Evolutionary conservation across 1,140 invertebrate genomes (phyloP).

Genomic region (Sipha flava): DNA sequence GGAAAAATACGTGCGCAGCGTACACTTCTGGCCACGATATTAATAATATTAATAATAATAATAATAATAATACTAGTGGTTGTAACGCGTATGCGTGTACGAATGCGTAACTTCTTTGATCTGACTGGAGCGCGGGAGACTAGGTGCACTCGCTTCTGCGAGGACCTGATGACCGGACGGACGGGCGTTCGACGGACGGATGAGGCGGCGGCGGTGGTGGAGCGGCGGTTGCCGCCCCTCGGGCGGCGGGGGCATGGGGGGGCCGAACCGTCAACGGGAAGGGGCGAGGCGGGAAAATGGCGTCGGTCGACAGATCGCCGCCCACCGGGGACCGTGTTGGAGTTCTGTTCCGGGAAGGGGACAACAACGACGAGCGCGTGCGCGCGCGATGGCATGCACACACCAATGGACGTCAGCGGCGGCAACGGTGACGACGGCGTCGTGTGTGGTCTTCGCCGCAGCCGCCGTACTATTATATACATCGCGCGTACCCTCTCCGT

Average conservation of each 20-base stretch:
- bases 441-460: slow-evolving; percentile 3
- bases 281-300: neutral
- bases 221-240: neutral
- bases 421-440: neutral
- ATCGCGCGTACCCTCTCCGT: neutral
- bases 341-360: neutral
- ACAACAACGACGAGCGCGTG: neutral
- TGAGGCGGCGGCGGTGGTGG: neutral
- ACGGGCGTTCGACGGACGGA: slow-evolving; percentile 3
- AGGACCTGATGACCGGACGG: neutral
- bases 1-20: no score
- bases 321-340: neutral
- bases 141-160: neutral
- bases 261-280: no score
- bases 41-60: neutral
- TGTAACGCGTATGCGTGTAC: neutral
- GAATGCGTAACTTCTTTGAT: neutral
- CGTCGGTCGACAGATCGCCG: neutral
- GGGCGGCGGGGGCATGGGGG: neutral
- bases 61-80: neutral
- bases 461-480: neutral
- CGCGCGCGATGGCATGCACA: neutral
- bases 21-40: no score
- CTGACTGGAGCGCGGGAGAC: neutral
- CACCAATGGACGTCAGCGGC: neutral